Conservation (phyloP, 53 echinoderm and acorn worm genomes). For the Holothuria scabra region DNA sequence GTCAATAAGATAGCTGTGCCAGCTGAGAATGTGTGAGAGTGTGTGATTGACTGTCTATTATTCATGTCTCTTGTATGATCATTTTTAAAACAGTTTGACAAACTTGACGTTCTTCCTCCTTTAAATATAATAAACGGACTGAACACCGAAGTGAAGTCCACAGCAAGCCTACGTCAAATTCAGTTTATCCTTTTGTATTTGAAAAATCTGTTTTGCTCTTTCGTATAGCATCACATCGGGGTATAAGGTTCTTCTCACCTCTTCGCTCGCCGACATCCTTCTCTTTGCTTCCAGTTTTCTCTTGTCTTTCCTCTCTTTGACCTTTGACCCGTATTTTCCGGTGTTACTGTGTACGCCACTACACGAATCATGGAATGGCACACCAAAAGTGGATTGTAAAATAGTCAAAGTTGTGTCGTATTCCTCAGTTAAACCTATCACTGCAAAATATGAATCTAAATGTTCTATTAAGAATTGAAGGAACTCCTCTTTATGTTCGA, state of each 20-base stretch:
- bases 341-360: constrained; percentile 53
- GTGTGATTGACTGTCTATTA: too few species aligned
- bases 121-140: too few species aligned
- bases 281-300: constrained; percentile 5
- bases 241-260: not conserved
- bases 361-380: constrained; percentile 72
- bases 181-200: constrained; percentile 13
- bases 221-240: constrained; percentile 37
- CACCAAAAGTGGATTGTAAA: constrained; percentile 71
- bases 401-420: constrained; percentile 75
- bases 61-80: too few species aligned
- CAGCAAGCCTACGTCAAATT: too few species aligned
- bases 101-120: too few species aligned
- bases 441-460: constrained; percentile 83
- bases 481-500: constrained; percentile 47
- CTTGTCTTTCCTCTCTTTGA: not conserved
- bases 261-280: constrained; percentile 12
- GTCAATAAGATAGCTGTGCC: too few species aligned
- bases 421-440: constrained; percentile 81
- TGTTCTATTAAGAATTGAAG: constrained; percentile 67
- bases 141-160: too few species aligned
- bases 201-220: constrained; percentile 28
- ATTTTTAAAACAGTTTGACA: too few species aligned
- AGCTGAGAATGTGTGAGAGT: too few species aligned
- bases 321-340: constrained; percentile 37